Evolutionary conservation across 2,113 vertebrate species (phyloP).

Genomic region (Sapajus apella): DNA sequence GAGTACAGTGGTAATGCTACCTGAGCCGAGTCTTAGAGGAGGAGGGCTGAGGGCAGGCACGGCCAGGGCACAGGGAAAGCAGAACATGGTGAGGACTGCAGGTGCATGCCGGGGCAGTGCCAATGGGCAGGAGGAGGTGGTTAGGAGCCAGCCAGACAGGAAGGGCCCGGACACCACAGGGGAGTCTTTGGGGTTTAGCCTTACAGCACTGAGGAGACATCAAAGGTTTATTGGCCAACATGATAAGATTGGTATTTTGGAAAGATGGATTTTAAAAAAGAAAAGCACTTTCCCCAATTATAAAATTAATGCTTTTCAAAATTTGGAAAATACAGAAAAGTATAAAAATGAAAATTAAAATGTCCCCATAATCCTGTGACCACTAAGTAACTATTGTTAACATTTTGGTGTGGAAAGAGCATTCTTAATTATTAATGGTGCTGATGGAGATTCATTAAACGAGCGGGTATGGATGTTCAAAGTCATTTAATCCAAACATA

Average conservation of each 20-base stretch:
- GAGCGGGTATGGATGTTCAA: background rate
- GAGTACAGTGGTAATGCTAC: background rate
- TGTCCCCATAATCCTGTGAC: background rate
- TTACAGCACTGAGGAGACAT: background rate
- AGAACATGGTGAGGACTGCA: background rate
- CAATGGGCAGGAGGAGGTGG: background rate
- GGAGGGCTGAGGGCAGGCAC: accelerated
- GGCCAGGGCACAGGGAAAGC: background rate
- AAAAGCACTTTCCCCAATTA: background rate
- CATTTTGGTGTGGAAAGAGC: background rate
- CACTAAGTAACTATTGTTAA: background rate
- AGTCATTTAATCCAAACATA: accelerated
- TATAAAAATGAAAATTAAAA: background rate
- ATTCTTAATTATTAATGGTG: background rate
- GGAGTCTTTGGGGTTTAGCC: background rate
- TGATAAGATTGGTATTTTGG: background rate
- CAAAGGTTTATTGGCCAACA: background rate
- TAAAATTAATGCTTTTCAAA: constrained; percentile 26
- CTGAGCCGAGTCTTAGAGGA: background rate
- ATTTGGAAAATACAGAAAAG: constrained; percentile 55
- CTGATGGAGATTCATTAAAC: accelerated
- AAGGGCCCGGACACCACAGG: accelerated
- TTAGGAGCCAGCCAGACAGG: background rate
- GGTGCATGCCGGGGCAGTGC: background rate
- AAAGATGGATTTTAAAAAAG: background rate